phyloP scores from a whole-genome alignment of 2,113 vertebrate species.

The Athene cunicularia region DNA sequence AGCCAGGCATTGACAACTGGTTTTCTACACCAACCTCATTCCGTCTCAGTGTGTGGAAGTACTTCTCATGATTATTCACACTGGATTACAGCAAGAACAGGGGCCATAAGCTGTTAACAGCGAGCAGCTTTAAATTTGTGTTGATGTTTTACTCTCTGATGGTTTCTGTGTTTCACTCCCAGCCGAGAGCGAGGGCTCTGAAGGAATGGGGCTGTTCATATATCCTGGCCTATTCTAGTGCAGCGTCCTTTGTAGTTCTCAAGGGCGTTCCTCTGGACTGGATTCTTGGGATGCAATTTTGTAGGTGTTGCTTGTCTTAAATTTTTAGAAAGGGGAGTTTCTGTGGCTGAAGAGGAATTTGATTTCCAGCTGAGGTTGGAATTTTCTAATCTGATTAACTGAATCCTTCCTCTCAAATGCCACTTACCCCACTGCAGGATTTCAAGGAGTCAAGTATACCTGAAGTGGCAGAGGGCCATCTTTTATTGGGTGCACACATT shows the following conservation, averaged over 20 bases:
- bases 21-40: accelerated
- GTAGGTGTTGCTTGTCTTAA: not conserved
- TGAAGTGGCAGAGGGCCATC: not conserved
- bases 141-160: not conserved
- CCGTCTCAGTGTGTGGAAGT: not conserved
- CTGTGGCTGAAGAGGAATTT: not conserved
- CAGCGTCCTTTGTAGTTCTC: not conserved
- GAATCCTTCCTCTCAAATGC: not conserved
- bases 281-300: not conserved
- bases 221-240: not conserved
- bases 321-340: not conserved
- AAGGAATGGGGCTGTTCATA: accelerated
- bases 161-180: not conserved
- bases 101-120: not conserved
- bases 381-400: not conserved
- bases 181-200: not conserved
- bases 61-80: accelerated
- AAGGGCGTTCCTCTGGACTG: not conserved
- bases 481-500: not conserved
- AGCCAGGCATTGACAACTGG: not conserved
- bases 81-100: not conserved
- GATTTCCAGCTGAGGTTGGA: not conserved
- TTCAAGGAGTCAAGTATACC: accelerated
- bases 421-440: not conserved
- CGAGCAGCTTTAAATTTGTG: not conserved